phyloP scores from a whole-genome alignment of 2,888 invertebrate genomes.

The Leptinotarsa rubiginosa region DNA sequence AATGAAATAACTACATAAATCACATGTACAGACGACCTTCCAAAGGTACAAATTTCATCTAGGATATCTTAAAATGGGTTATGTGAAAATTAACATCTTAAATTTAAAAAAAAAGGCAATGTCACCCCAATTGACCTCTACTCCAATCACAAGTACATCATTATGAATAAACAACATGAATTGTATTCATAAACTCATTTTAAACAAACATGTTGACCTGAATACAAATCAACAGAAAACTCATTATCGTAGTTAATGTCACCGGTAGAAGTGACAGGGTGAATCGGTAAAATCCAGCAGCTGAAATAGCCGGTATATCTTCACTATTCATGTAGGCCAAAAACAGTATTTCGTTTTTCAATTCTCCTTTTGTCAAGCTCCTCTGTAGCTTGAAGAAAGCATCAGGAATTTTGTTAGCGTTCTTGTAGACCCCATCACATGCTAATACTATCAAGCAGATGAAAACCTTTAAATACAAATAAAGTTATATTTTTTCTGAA shows the following conservation, averaged over 20 bases:
- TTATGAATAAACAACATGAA: too few relatives aligned
- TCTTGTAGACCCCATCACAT: not conserved
- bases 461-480: not conserved
- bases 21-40: too few relatives aligned
- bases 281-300: not conserved
- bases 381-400: not conserved
- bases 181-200: not conserved
- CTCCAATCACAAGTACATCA: too few relatives aligned
- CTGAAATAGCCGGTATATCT: not conserved
- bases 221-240: slow-evolving; percentile 1
- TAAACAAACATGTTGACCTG: not conserved
- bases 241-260: slow-evolving; percentile 1
- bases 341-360: not conserved
- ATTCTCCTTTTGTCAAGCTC: not conserved
- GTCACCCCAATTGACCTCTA: too few relatives aligned
- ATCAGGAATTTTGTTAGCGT: not conserved
- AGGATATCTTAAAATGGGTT: too few relatives aligned
- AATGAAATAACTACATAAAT: too few relatives aligned
- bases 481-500: too few relatives aligned
- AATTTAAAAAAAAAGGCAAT: too few relatives aligned
- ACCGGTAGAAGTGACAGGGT: not conserved
- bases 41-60: too few relatives aligned
- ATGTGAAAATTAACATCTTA: too few relatives aligned
- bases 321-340: not conserved
- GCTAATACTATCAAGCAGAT: not conserved